Conservation (phyloP, 2,888 invertebrate genomes). For the Apamea sordens region DNA sequence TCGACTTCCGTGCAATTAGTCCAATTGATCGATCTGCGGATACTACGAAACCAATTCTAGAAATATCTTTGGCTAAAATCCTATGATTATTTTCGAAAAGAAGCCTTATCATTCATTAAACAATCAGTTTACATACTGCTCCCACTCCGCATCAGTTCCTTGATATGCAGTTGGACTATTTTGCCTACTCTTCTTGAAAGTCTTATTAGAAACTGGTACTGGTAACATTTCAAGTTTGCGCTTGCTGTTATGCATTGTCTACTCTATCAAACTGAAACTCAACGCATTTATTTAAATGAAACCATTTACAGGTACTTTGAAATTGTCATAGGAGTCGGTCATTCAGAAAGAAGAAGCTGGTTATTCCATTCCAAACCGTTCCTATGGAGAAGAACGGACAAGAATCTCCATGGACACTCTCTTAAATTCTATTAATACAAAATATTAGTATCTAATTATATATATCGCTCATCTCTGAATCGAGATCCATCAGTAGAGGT, state of each 20-base stretch:
- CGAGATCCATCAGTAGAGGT: conserved; percentile 36
- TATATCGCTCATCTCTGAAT: background rate
- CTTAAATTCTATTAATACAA: background rate
- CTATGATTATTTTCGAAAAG: background rate
- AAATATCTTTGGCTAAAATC: background rate
- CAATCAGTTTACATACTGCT: background rate
- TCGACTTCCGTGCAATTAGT: conserved; percentile 62
- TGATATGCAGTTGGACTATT: background rate
- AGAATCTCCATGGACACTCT: background rate
- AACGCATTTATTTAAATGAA: background rate
- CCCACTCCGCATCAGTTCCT: background rate
- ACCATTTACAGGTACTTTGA: background rate
- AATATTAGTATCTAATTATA: background rate
- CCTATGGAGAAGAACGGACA: background rate
- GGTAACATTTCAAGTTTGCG: background rate
- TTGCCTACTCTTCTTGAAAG: background rate
- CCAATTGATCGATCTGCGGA: conserved; percentile 55
- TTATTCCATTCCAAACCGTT: background rate
- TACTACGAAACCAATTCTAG: conserved; percentile 11
- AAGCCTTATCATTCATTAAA: too few species aligned
- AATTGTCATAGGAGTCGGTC: background rate
- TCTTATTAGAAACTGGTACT: background rate
- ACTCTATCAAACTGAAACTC: background rate
- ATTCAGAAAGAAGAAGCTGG: background rate
- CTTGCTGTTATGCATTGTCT: background rate